A percentile compares a stretch with the other conserved stretches of the same genome.
Evolutionary conservation across 2,888 invertebrate genomes (phyloP).

Genomic region (Ectobius pallidus): DNA sequence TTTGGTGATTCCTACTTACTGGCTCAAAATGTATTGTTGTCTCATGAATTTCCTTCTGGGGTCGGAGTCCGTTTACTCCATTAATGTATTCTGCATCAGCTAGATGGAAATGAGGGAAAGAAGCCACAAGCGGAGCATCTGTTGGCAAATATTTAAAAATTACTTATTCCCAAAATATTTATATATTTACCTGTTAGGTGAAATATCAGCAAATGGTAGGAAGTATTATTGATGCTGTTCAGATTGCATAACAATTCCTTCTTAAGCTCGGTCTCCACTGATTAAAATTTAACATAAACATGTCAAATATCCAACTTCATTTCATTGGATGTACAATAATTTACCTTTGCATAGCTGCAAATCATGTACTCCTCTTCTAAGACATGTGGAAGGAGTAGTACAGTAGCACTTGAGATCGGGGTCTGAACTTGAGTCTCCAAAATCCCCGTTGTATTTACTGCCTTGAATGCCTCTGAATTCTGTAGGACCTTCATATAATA

Average conservation of each 20-base stretch:
- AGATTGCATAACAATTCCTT: no score
- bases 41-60: conserved; percentile 72
- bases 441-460: conserved; percentile 67
- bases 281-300: no score
- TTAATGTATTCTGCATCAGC: conserved; percentile 58
- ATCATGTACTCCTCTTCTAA: conserved; percentile 77
- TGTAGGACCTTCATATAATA: conserved; percentile 64
- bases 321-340: no score
- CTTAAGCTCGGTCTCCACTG: no score
- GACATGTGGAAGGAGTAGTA: conserved; percentile 66
- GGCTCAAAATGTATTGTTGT: conserved; percentile 81
- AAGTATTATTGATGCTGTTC: no score
- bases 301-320: no score
- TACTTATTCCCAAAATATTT: no score
- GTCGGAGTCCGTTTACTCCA: conserved; percentile 67
- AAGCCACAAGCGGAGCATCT: conserved; percentile 74
- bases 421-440: conserved; percentile 70
- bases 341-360: conserved; percentile 67
- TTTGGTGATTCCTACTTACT: no score
- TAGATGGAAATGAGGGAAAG: conserved; percentile 79
- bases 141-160: no score
- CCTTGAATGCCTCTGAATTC: conserved; percentile 72
- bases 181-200: no score
- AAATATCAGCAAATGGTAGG: no score
- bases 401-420: conserved; percentile 64